Percentiles rank a stretch among this genome's conserved stretches.
Conservation (phyloP, 2,113 vertebrate species). For the Ictidomys tridecemlineatus region DNA sequence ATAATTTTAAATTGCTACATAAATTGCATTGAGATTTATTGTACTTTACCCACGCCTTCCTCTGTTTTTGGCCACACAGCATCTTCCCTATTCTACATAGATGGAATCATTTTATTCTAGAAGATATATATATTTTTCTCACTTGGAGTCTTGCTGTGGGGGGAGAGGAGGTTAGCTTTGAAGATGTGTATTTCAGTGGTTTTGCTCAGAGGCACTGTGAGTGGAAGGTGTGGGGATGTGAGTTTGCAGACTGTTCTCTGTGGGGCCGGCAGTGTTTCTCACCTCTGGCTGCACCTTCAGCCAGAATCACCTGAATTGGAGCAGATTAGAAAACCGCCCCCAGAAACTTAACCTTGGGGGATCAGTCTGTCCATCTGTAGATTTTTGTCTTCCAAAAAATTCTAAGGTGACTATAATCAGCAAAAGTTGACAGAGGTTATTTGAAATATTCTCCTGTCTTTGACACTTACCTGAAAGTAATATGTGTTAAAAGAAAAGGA, state of each 20-base stretch:
- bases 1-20: background rate
- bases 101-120: background rate
- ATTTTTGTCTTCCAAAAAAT: background rate
- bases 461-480: background rate
- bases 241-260: background rate
- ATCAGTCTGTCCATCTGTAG: background rate
- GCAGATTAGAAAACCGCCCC: background rate
- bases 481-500: background rate
- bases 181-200: background rate
- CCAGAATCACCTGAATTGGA: background rate
- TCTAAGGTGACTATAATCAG: background rate
- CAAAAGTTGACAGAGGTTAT: background rate
- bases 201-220: background rate
- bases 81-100: conserved; percentile 24
- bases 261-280: background rate
- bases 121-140: background rate
- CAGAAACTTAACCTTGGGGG: background rate
- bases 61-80: background rate
- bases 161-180: background rate
- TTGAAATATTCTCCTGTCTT: conserved; percentile 38
- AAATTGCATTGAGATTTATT: background rate
- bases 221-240: background rate
- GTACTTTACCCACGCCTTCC: background rate
- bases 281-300: background rate
- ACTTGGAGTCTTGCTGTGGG: background rate